These are phyloP conservation scores for Goniozus legneri DNA, from an alignment of 1,140 invertebrate genomes.

Conservation along the genomic window DNA sequence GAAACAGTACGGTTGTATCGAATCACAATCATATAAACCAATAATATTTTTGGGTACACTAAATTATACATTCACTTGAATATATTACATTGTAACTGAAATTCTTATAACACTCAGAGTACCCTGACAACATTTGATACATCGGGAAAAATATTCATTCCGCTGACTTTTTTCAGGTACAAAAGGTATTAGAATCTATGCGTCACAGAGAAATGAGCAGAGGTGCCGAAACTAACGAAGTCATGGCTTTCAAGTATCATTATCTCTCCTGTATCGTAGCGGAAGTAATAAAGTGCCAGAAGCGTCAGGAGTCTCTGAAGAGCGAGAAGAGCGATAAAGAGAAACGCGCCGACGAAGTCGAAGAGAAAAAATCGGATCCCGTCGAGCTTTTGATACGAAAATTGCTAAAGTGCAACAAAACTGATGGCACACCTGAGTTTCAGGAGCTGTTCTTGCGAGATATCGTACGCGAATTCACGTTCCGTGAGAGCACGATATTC, in stretches of 20 bases:
- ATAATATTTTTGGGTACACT: background rate
- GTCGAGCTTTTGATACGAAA: constrained; percentile 72
- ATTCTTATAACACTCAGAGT: too few relatives aligned
- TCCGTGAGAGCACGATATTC: constrained; percentile 80
- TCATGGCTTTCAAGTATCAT: constrained; percentile 89
- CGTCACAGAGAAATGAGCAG: constrained; percentile 85
- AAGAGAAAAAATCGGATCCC: constrained; percentile 65
- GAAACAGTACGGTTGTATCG: background rate
- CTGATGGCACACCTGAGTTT: constrained; percentile 72
- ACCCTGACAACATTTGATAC: too few relatives aligned
- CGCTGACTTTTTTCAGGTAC: constrained; percentile 31
- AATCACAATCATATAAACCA: background rate
- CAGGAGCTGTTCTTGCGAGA: constrained; percentile 82
- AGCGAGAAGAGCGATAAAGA: constrained; percentile 36
- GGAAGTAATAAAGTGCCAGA: constrained; percentile 67
- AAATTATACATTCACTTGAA: constrained; percentile 1
- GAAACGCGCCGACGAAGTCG: constrained; percentile 48
- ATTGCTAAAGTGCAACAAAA: constrained; percentile 71
- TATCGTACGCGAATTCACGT: constrained; percentile 83
- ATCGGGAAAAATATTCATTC: too few relatives aligned
- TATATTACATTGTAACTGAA: too few relatives aligned
- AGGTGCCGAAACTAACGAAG: constrained; percentile 82
- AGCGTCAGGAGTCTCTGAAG: constrained; percentile 56
- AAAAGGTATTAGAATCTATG: constrained; percentile 80
- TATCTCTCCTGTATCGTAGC: constrained; percentile 75